These are phyloP conservation scores for Electrophaes corylata DNA, from an alignment of 2,888 invertebrate species.

Conservation along the genomic window DNA sequence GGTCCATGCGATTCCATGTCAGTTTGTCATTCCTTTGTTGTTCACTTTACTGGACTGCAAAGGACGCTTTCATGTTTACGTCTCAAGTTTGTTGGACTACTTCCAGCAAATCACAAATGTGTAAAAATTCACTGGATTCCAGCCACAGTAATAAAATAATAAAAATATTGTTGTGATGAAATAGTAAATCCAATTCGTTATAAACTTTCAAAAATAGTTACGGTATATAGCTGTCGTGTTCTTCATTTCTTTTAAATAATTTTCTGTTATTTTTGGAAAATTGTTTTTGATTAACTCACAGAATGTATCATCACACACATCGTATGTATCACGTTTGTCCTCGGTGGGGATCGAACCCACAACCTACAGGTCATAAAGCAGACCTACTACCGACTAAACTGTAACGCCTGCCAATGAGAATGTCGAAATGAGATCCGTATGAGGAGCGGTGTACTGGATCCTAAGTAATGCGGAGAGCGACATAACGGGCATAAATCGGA, in stretches of 20 bases:
- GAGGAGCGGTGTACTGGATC: too few species aligned
- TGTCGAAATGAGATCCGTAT: too few species aligned
- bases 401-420: too few species aligned
- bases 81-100: constrained; percentile 68
- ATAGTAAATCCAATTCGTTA: constrained; percentile 6
- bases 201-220: constrained; percentile 8
- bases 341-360: too few species aligned
- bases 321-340: too few species aligned
- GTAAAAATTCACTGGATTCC: constrained; percentile 60
- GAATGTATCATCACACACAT: too few species aligned
- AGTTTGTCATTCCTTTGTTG: constrained; percentile 39
- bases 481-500: too few species aligned
- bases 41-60: constrained; percentile 52
- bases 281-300: background rate
- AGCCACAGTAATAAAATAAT: constrained; percentile 57
- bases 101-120: constrained; percentile 59
- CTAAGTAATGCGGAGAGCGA: too few species aligned
- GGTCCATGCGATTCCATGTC: constrained; percentile 13
- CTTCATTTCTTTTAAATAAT: background rate
- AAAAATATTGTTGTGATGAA: constrained; percentile 48
- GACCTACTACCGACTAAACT: too few species aligned
- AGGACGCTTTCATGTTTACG: constrained; percentile 66
- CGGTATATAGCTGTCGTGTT: background rate
- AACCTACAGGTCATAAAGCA: too few species aligned
- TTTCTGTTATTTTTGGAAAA: background rate